phyloP scores from a whole-genome alignment of 2,888 invertebrate species.

The Protonemura montana region DNA sequence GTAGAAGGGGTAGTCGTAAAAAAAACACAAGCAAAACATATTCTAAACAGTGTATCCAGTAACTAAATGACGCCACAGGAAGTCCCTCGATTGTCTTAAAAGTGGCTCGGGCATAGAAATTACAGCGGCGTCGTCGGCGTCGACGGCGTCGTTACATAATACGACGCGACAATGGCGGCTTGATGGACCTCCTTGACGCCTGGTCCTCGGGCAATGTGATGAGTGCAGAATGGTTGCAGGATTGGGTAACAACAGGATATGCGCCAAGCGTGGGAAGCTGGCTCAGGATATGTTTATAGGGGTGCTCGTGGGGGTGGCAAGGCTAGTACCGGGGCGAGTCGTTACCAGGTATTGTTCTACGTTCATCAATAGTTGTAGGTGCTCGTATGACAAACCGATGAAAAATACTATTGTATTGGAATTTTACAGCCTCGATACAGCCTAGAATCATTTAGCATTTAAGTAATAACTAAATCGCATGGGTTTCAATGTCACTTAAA shows the following conservation, averaged over 20 bases:
- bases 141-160: background rate
- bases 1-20: constrained; percentile 14
- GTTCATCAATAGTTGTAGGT: background rate
- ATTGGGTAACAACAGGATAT: background rate
- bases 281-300: background rate
- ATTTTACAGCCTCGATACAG: no score
- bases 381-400: background rate
- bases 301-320: background rate
- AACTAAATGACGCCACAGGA: constrained; percentile 34
- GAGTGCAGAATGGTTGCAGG: background rate
- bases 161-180: background rate
- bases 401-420: no score
- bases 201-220: background rate
- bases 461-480: no score
- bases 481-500: no score
- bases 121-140: background rate
- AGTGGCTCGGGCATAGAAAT: constrained; percentile 8
- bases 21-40: constrained; percentile 25
- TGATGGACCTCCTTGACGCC: constrained; percentile 1
- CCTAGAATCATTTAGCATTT: no score
- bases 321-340: background rate
- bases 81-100: constrained; percentile 29
- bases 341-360: background rate
- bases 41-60: constrained; percentile 31
- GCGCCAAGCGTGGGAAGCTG: background rate